Conservation (phyloP, 2,113 vertebrate genomes). For the Phasianus colchicus region DNA sequence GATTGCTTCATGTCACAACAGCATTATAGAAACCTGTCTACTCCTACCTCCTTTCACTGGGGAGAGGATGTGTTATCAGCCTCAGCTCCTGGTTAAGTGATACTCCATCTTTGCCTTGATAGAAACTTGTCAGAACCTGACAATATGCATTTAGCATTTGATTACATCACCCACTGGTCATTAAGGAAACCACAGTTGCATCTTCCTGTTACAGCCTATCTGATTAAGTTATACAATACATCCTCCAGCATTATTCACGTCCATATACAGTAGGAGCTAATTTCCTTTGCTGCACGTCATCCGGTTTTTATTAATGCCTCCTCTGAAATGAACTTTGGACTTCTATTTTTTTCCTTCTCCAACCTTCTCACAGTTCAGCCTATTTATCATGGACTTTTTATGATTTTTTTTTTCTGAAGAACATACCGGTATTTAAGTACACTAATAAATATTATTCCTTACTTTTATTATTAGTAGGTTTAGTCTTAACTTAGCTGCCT, state of each 20-base stretch:
- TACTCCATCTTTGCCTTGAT: not conserved
- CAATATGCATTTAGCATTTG: conserved; percentile 53
- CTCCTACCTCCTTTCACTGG: not conserved
- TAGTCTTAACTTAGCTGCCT: not conserved
- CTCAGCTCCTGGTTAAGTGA: not conserved
- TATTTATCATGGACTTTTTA: not conserved
- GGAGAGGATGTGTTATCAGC: not conserved
- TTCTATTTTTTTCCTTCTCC: not conserved
- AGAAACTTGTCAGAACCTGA: conserved; percentile 5
- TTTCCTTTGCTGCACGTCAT: conserved; percentile 40
- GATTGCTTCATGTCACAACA: conserved; percentile 26
- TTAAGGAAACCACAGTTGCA: conserved; percentile 69
- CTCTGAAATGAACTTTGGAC: not conserved
- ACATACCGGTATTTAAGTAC: not conserved
- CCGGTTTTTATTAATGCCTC: conserved; percentile 25
- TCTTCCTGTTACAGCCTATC: conserved; percentile 53
- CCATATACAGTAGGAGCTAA: conserved; percentile 33
- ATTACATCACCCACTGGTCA: conserved; percentile 64
- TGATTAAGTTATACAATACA: conserved; percentile 55
- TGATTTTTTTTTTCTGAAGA: not conserved
- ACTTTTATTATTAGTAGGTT: not conserved
- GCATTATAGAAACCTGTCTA: not conserved
- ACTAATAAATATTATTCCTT: not conserved
- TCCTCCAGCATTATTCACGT: conserved; percentile 50
- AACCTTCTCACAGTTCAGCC: not conserved